Conservation (phyloP, 2,888 invertebrate species). For the Cenopis cana region DNA sequence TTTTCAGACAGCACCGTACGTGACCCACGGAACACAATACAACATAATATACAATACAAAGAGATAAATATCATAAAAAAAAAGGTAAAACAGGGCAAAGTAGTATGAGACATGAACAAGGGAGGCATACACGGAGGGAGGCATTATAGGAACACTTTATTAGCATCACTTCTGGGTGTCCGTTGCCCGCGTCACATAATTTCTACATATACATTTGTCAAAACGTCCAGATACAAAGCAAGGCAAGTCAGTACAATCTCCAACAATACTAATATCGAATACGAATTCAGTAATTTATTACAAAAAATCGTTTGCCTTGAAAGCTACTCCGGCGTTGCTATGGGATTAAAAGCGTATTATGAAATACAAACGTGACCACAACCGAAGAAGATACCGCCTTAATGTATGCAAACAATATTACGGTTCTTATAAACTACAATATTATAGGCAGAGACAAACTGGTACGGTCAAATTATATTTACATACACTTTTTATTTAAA, state of each 20-base stretch:
- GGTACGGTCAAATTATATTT: constrained; percentile 1
- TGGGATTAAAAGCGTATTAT: constrained; percentile 61
- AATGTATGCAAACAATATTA: constrained; percentile 39
- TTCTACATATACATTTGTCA: constrained; percentile 32
- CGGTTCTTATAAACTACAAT: constrained; percentile 29
- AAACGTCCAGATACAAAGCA: constrained; percentile 19
- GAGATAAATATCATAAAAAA: no score
- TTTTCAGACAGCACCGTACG: no score
- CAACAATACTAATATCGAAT: constrained; percentile 65
- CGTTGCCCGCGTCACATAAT: constrained; percentile 12
- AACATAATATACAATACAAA: no score
- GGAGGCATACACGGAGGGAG: no score
- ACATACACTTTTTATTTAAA: background rate
- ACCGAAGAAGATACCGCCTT: constrained; percentile 47
- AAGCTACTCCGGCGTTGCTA: constrained; percentile 70
- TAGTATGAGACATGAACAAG: no score
- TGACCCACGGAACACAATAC: no score
- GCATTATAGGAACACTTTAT: background rate
- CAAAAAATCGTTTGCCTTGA: constrained; percentile 74
- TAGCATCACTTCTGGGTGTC: constrained; percentile 1
- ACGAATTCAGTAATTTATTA: constrained; percentile 67
- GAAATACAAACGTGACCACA: constrained; percentile 58
- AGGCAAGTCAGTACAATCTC: constrained; percentile 44
- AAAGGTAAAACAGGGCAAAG: no score
- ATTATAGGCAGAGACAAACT: constrained; percentile 2